These are phyloP conservation scores for Popillia japonica DNA, from an alignment of 1,140 invertebrate genomes.

Conservation along the genomic window DNA sequence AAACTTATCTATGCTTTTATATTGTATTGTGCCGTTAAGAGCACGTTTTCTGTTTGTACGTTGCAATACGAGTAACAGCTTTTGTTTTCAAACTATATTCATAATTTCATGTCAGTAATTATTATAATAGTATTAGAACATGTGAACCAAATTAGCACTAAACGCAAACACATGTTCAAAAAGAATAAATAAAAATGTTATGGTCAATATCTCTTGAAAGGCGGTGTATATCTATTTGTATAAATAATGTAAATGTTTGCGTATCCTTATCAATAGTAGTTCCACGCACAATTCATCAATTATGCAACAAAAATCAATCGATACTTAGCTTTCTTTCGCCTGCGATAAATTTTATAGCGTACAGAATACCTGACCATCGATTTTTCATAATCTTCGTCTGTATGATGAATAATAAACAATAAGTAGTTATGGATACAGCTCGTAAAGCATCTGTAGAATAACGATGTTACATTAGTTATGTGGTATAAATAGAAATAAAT, in stretches of 20 bases:
- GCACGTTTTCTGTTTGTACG: too few relatives aligned
- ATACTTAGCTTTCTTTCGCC: constrained; percentile 17
- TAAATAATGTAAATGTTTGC: constrained; percentile 11
- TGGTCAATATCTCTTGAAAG: neutral
- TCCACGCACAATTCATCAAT: constrained; percentile 25
- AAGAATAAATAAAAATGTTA: neutral
- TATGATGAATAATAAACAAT: constrained; percentile 20
- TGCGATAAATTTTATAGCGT: constrained; percentile 20
- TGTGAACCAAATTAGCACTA: too few relatives aligned
- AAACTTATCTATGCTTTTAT: too few relatives aligned
- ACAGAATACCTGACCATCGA: constrained; percentile 22
- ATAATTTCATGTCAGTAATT: too few relatives aligned
- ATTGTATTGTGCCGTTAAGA: too few relatives aligned
- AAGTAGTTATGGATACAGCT: neutral
- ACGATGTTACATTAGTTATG: too few relatives aligned
- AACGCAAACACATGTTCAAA: too few relatives aligned
- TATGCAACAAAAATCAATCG: constrained; percentile 30
- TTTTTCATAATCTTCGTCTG: constrained; percentile 5
- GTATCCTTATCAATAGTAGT: constrained; percentile 31
- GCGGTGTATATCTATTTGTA: neutral
- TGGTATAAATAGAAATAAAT: too few relatives aligned
- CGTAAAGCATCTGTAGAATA: neutral
- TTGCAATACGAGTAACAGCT: too few relatives aligned
- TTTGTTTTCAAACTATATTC: too few relatives aligned
- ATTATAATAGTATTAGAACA: too few relatives aligned